These are phyloP conservation scores for Forbesichthys papilliferus DNA, from an alignment of 2,113 vertebrate species.

Conservation along the genomic window DNA sequence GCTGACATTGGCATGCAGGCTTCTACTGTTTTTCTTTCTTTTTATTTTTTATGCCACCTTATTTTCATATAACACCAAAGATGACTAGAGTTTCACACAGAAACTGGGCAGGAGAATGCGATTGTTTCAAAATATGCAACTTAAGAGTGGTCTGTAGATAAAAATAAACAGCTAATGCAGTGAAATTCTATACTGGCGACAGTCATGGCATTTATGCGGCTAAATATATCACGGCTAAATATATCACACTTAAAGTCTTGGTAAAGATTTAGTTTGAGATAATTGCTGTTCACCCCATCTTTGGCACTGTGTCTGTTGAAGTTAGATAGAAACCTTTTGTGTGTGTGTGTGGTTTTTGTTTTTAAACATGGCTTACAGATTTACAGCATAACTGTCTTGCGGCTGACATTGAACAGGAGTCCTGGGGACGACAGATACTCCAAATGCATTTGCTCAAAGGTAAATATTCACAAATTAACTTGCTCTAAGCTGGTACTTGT, in stretches of 20 bases:
- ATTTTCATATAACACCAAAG: background rate
- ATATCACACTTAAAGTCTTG: slow-evolving; percentile 10
- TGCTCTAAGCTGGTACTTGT: slow-evolving; percentile 10
- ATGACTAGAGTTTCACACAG: slow-evolving; percentile 8
- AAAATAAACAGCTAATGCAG: too few species aligned
- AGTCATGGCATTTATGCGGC: background rate
- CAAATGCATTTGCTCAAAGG: slow-evolving; percentile 12
- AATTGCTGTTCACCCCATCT: background rate
- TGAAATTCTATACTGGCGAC: slow-evolving; percentile 12
- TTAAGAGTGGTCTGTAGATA: too few species aligned
- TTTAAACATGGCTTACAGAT: background rate
- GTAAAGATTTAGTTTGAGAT: slow-evolving; percentile 11
- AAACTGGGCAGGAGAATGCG: slow-evolving; percentile 33
- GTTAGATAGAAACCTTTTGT: background rate
- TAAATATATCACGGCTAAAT: background rate
- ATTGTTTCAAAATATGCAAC: slow-evolving; percentile 15
- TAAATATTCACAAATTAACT: slow-evolving; percentile 15
- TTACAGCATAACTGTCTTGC: background rate
- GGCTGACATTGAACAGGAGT: background rate
- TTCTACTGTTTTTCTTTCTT: slow-evolving; percentile 26
- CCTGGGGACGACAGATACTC: background rate
- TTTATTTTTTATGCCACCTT: background rate
- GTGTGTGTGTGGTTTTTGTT: background rate
- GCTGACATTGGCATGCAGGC: slow-evolving; percentile 33
- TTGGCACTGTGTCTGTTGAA: background rate